A percentile compares a stretch with the other conserved stretches of the same genome.
Evolutionary conservation across 2,113 vertebrate genomes (phyloP).

Genomic region (Numida meleagris): DNA sequence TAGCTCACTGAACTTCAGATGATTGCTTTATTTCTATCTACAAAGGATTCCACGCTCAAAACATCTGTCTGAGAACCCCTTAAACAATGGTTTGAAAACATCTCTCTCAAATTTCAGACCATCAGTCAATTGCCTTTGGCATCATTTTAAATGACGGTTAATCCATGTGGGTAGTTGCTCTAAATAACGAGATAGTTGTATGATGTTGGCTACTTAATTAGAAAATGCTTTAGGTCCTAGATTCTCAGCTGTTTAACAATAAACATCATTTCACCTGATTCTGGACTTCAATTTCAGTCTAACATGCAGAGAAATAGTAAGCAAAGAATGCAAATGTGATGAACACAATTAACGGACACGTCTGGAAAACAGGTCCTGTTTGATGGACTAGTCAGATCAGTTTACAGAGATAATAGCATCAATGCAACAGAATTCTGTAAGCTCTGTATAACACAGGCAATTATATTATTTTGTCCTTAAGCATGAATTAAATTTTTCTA

Average conservation of each 20-base stretch:
- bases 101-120: background rate
- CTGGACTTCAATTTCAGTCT: background rate
- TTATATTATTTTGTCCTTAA: background rate
- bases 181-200: background rate
- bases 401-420: background rate
- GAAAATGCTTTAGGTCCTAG: background rate
- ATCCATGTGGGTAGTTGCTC: background rate
- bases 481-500: background rate
- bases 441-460: background rate
- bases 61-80: background rate
- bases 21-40: background rate
- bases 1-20: background rate
- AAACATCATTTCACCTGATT: background rate
- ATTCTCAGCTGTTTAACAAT: background rate
- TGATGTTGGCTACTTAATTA: background rate
- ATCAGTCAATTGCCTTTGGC: background rate
- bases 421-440: background rate
- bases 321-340: background rate
- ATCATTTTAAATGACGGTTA: conserved; percentile 25
- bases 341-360: background rate
- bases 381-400: background rate
- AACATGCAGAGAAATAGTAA: background rate
- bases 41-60: conserved; percentile 3
- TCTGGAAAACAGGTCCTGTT: background rate
- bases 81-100: conserved; percentile 14